Evolutionary conservation across 2,888 invertebrate genomes (phyloP), one percentile per base, ranked within the genome.

Genomic region (Watsonalla binaria): DNA sequence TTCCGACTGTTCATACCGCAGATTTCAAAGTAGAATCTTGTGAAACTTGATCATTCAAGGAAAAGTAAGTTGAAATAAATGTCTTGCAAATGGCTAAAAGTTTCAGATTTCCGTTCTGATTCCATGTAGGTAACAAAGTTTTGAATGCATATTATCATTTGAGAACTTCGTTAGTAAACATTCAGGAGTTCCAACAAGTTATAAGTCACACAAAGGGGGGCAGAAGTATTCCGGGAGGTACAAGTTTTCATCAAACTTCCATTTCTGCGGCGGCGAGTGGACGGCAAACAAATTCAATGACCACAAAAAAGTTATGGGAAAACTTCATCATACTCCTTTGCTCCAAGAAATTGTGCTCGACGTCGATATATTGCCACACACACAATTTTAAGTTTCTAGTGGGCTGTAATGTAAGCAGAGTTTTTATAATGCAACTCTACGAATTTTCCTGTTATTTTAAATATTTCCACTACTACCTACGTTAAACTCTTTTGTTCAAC

Each of bases 281-380:
- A 78, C 75, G 74, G 75, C 80, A 84, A 85, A 87, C 82, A 84
- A 84, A 85, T 82, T 84, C 80, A 82, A 82, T 82, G 83, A 78
- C 80, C 82, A 79, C 80, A 76, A 80, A 81, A 82, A 82, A 78
- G 81, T 80, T 73, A 68, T 66, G 62, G 55, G 52, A 57, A 78
- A 82, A 80, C 76, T 80, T 77, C 65, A 67, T 67, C 71, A 70
- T 65, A 63, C 65, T 68, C 58, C 60, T 49, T 57, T 57, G 63
- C 59, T 59, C 55, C 56, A 54, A 59, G 60, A 55, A 67, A 74
- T 70, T 58, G 72, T 69, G 60, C 56, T 57, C 51, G 60, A 56
- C 68, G 64, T 67, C 66, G 62, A 71, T 74, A 72, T 72, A 68
- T 70, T 60, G 59, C 60, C 51, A 65, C 60, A 56, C 60, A 65